A percentile compares a stretch with the other conserved stretches of the same genome.
Conservation (phyloP, 2,888 invertebrate genomes). For the Choreutis nemorana region DNA sequence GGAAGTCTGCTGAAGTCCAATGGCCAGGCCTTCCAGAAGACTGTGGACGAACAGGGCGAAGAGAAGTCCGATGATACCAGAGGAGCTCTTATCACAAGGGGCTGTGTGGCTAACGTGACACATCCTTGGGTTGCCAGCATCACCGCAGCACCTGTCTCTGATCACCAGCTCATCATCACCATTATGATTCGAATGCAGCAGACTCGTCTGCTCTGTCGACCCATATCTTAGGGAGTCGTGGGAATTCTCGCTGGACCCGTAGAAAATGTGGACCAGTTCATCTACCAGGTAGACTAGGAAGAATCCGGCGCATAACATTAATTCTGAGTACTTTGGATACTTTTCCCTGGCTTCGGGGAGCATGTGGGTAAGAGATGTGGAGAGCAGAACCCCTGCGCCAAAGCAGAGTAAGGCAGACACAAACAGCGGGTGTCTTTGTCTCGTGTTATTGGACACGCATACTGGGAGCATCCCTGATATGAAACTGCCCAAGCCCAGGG, state of each 20-base stretch:
- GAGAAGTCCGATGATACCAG: conserved; percentile 72
- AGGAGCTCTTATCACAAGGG: conserved; percentile 69
- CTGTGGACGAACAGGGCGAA: conserved; percentile 81
- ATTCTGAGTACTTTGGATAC: conserved; percentile 67
- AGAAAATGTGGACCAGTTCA: conserved; percentile 74
- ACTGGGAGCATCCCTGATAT: conserved; percentile 75
- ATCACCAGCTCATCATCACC: conserved; percentile 30
- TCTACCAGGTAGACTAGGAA: conserved; percentile 77
- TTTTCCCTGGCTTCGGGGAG: conserved; percentile 77
- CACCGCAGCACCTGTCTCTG: conserved; percentile 31
- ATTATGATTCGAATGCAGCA: conserved; percentile 18
- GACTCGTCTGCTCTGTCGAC: conserved; percentile 29
- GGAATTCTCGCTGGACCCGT: conserved; percentile 30
- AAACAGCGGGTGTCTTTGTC: conserved; percentile 67
- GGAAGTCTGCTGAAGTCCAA: conserved; percentile 75
- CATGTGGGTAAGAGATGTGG: conserved; percentile 81
- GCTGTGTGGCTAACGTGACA: conserved; percentile 74
- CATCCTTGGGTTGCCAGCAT: conserved; percentile 43
- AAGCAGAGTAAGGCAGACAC: conserved; percentile 78
- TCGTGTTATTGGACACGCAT: conserved; percentile 66
- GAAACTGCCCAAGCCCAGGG: conserved; percentile 74
- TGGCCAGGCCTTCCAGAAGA: conserved; percentile 81
- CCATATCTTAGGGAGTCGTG: conserved; percentile 21
- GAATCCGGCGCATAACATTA: conserved; percentile 74
- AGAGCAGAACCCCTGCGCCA: conserved; percentile 81